Evolutionary conservation across 1,140 invertebrate genomes (phyloP), one percentile per base, ranked within the genome.

Genomic region (Drosophila sproati): DNA sequence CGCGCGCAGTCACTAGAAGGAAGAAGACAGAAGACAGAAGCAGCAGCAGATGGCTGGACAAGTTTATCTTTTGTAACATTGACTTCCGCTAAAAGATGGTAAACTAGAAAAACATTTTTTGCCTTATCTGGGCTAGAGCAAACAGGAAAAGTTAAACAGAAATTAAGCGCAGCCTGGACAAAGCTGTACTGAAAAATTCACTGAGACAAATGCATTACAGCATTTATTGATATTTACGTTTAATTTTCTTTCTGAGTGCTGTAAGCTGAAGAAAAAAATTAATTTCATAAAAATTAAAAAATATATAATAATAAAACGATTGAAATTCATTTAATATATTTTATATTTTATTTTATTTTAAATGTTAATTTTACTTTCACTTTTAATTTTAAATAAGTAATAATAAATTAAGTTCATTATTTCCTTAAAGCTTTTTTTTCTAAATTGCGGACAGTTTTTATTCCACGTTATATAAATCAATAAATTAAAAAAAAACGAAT

Each of bases 41-140:
- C 63, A 82, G 57, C 62, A 72, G 77, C 83, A 88, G 80, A 77
- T 88, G 85, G 85, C 80, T 70, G 70, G 85, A 88, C 83, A 88
- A 88, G 80, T 88, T 89, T 89, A 88, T 89, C 85, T 89, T 88
- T 88, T 88, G 80, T 88, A 80, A 83, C 83, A 89, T 89, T 88
- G 83, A 89, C 83, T 88, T 88, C 83, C 85, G 83, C 77, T 85
- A 73, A 89, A 76, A 88, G 80, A 80, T 89, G 87, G 73, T 83
- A 89, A 88, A 80, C 77, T 88, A 83, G 73, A 73, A 80, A 20
- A 89, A 83, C 62, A 78, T 73, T 73, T 64, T 73, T 73, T 73
- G 70, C 61, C 39, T 32, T 56, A 31, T 45, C 64, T 77, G 73
- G 55, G 68, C 50, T 59, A 50, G 56, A 50, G 61, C 50, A 74